phyloP scores from a whole-genome alignment of 2,888 invertebrate genomes.

The Papilio elwesi region DNA sequence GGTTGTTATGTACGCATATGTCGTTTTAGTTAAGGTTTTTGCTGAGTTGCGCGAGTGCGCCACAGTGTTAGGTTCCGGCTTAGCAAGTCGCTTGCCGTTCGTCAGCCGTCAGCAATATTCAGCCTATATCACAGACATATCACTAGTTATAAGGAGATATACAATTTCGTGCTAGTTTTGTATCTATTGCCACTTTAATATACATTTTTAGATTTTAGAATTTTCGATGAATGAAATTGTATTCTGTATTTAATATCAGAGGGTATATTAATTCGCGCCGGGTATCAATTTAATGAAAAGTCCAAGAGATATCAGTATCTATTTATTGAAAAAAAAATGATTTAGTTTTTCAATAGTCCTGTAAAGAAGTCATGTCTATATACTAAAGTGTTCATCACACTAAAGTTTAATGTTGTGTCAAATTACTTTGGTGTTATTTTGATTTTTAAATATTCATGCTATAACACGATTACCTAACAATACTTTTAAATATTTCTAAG shows the following conservation, averaged over 20 bases:
- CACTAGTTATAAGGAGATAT: constrained; percentile 69
- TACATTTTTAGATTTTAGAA: constrained; percentile 22
- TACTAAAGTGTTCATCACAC: no score
- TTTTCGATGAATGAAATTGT: constrained; percentile 12
- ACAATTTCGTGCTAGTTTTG: constrained; percentile 61
- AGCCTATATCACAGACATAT: constrained; percentile 81
- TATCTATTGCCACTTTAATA: constrained; percentile 46
- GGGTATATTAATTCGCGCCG: neutral
- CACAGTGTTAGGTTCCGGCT: neutral
- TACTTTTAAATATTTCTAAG: constrained; percentile 6
- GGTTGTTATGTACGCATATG: neutral
- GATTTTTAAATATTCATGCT: neutral
- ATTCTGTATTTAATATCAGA: neutral
- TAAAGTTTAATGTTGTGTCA: no score
- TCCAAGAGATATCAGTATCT: neutral
- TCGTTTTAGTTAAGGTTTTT: neutral
- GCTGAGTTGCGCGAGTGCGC: neutral
- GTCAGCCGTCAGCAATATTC: constrained; percentile 63
- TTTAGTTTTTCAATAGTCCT: neutral
- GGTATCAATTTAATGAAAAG: neutral
- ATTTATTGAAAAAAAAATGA: neutral
- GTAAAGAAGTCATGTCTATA: neutral
- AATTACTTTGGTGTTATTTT: neutral
- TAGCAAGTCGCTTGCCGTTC: neutral
- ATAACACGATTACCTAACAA: neutral